Evolutionary conservation across 1,140 invertebrate genomes (phyloP).

Genomic region (Archivesica marissinica): DNA sequence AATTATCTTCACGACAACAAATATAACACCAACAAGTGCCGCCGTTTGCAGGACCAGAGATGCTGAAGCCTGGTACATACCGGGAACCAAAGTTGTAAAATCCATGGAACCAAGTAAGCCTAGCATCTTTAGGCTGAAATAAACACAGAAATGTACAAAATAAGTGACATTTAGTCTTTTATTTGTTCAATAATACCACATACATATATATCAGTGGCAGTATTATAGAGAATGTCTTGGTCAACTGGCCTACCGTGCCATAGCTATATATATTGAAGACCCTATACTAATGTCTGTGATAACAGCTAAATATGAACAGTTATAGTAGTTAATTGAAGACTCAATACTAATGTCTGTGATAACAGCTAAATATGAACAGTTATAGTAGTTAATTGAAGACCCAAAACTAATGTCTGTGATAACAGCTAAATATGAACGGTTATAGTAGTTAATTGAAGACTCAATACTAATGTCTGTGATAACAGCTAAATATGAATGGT

Average conservation of each 20-base stretch:
- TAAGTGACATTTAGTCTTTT: not conserved
- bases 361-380: too few species aligned
- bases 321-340: too few species aligned
- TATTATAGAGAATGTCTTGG: not conserved
- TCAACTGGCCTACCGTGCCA: not conserved
- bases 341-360: too few species aligned
- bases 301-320: too few species aligned
- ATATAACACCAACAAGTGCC: constrained; percentile 1
- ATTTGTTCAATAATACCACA: not conserved
- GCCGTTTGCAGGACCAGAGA: constrained; percentile 46
- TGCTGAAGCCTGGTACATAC: not conserved
- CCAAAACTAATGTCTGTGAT: too few species aligned
- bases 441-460: too few species aligned
- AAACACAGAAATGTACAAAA: not conserved
- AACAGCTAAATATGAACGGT: too few species aligned
- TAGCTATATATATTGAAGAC: not conserved
- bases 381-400: too few species aligned
- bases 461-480: too few species aligned
- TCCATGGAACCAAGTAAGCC: constrained; percentile 8
- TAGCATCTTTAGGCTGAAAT: constrained; percentile 15
- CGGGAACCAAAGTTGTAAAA: constrained; percentile 12
- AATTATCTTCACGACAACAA: constrained; percentile 4
- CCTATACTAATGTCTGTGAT: too few species aligned
- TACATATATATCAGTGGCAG: not conserved
- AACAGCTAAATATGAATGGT: too few species aligned